Evolutionary conservation across 2,797 vertebrate species (phyloP), one percentile per base, ranked within the genome.

Genomic region (Apogon hyalosoma): DNA sequence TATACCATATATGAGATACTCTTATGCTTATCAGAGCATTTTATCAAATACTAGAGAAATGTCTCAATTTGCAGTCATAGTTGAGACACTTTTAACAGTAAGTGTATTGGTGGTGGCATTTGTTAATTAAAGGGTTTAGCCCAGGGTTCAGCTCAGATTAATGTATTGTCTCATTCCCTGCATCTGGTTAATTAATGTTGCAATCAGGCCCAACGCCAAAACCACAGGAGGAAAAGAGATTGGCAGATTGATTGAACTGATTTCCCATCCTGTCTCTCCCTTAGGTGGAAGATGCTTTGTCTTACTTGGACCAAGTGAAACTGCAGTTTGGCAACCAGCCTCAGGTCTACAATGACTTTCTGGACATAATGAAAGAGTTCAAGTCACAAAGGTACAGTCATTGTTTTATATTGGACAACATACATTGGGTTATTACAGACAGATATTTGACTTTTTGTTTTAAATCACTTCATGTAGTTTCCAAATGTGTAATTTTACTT

Each of bases 301-400:
- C 98, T 48, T 99, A 99, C 73, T 94, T 99, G 88, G 98, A 99
- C 92, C 98, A 99, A 90, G 98, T 99, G 82, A 99, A 99, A 82
- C 92, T 99, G 75, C 98, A 99, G 66, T 99, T 99, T 85, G 98
- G 98, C 86, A 99, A 97, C 92, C 98, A 99, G 82, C 98, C 98
- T 63, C 98, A 99, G 92, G 98, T 99, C 89, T 99, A 99, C 93
- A 99, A 99, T 77, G 98, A 99, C 88, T 99, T 99, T 83, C 94
- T 99, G 90, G 98, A 99, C 85, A 99, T 99, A 85, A 99, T 99
- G 98, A 99, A 99, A 91, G 98, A 99, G 90, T 99, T 99, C 87
- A 99, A 99, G 88, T 99, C 98, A 90, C 98, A 99, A 66, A 98
- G 97, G 97, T 99, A 61, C 83, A 72, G 2, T 3, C 11, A 15